Evolutionary conservation across 1,140 invertebrate genomes (phyloP), one percentile per base, ranked within the genome.

Genomic region (Chironomus tepperi): DNA sequence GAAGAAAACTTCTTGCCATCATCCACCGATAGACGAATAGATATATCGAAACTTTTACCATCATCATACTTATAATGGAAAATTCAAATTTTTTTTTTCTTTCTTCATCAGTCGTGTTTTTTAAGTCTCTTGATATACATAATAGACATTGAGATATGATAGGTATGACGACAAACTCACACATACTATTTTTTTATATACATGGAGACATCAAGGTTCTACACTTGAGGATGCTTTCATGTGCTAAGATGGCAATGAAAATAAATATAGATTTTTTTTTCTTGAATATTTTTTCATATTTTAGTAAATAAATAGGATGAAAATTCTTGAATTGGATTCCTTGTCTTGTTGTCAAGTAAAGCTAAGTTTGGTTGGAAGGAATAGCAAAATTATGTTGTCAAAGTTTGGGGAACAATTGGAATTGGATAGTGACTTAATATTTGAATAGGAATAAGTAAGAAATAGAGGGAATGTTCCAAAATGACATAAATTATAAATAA

Each of bases 51-150:
- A 70, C 65, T 70, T 70, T 70, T 19, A 12, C 19, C 65, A 70
- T 70, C 65, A 70, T 70, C 65, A 70, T 70, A 70, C 19, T 70
- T 16, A 18, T 70, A 70, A 70, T 70, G 65, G 65, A 70, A 70
- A 19, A 70, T 70, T 70, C 65, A 70, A 70, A 70, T 70, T 70
- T 18, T 70, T 21, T 70, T 12, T 12, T 57, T 34, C 24, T 34
- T 34, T 34, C 12, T 57, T 57, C n/a, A 1, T 57, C 47, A 57
- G 5, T n/a, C n/a, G 12, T 57, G 8, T 67, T 19, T 70, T 70
- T 70, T 70, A 70, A 70, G 18, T 70, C 65, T 70, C 65, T 70
- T 9, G 65, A 70, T 70, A 57, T 57, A 12, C 47, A 57, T 57
- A 10, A 34, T 34, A 1, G 24, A 34, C 24, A 34, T 34, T 34